Evolutionary conservation across 53 echinoderm and acorn worm genomes (phyloP), one percentile per base, ranked within the genome.

Genomic region (Paelopatides confundens): DNA sequence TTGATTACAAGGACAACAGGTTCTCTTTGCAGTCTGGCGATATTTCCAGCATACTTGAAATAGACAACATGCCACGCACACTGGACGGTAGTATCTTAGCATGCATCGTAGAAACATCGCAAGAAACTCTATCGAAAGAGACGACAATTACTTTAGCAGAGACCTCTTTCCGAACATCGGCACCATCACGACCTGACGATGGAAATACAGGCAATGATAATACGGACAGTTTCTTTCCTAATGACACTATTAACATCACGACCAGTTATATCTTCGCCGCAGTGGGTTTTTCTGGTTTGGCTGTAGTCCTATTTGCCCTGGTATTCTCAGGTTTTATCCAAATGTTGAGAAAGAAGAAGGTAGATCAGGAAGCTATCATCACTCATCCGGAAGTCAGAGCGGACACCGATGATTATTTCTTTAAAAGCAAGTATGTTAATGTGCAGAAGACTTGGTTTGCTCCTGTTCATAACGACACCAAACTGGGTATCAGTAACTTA

Each of bases 401-500:
- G 12, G 86, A 84, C 0, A 90, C 92, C 10, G 89, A 96, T 78
- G 92, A 92, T 65, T 85, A 69, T 30, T 94, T 88, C 85, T 79
- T 79, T 54, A 90, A 92, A 4, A 94, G 94, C 69, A 92, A 93
- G 1, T 86, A 77, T 64, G 93, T 96, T 40, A 86, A 90, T 18
- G 76, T 94, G 23, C 51, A 54, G 28, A 79, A 79, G 54, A 79
- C 96, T 26, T 96, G 96, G 96, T 86, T 96, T 43, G 92, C 86
- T 31, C 96, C 96, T 0, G 94, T 96, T 24, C 96, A 96, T 76
- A 71, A 66, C 58, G 85, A 86, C 67, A 96, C 96, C 2, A 85
- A 92, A 62, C 79, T 74, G 63, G 88, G 88, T 26, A 91, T 93
- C 54, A 51, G 52, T 15, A 79, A 79, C 48, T 79, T 52, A 12